phyloP scores from a whole-genome alignment of 2,888 invertebrate genomes.

The Pimpla rufipes region DNA sequence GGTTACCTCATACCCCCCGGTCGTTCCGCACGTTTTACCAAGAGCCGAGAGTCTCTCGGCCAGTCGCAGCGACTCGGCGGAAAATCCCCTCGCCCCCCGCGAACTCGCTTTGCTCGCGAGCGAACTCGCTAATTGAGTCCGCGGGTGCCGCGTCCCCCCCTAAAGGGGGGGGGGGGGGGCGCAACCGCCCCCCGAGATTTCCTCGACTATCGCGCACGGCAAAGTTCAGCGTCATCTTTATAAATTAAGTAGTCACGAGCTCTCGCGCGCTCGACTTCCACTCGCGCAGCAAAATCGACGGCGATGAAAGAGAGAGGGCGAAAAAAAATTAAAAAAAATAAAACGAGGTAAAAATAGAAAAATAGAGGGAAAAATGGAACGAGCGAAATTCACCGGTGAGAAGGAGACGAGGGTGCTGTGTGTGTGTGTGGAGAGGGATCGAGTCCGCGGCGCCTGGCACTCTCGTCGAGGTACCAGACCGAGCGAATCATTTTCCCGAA shows the following conservation, averaged over 20 bases:
- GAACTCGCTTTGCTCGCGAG: constrained; percentile 18
- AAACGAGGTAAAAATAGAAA: constrained; percentile 2
- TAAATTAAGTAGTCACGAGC: constrained; percentile 45
- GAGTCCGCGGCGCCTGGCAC: neutral
- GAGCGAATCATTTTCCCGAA: constrained; percentile 37
- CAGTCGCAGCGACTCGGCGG: neutral
- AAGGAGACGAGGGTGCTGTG: too few species aligned
- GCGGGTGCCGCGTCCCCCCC: neutral
- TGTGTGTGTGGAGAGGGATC: too few species aligned
- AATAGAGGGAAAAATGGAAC: neutral
- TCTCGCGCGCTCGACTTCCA: neutral
- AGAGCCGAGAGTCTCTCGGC: neutral
- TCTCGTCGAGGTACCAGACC: constrained; percentile 51
- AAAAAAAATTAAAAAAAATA: neutral
- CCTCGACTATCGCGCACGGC: constrained; percentile 33
- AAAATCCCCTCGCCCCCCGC: neutral
- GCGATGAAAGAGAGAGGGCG: neutral
- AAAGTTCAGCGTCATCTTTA: constrained; percentile 45
- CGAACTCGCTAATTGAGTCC: constrained; percentile 69
- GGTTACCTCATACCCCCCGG: constrained; percentile 1
- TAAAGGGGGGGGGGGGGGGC: too few species aligned
- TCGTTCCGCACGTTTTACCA: constrained; percentile 3
- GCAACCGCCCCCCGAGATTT: constrained; percentile 33
- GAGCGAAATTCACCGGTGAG: constrained; percentile 6
- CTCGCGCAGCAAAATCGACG: constrained; percentile 5